Conservation (phyloP, 2,888 invertebrate species). For the Drosophila quinaria region DNA sequence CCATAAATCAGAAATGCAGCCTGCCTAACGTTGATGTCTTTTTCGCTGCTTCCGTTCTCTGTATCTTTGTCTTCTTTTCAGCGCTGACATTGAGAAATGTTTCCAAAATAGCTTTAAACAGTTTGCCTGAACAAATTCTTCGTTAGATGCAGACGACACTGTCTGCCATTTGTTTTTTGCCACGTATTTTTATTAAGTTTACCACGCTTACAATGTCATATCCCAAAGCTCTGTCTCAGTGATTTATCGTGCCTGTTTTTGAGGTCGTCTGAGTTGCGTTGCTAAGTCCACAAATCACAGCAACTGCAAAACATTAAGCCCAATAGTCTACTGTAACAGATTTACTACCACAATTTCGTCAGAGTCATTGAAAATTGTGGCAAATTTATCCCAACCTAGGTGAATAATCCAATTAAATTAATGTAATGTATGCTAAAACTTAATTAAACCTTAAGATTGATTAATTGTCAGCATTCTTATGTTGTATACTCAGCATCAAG, state of each 20-base stretch:
- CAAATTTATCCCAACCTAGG: neutral
- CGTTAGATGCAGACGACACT: conserved; percentile 10
- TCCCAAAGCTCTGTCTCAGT: conserved; percentile 51
- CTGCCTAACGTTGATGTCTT: conserved; percentile 36
- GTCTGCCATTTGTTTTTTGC: conserved; percentile 57
- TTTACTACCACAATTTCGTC: conserved; percentile 46
- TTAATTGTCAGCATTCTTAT: neutral
- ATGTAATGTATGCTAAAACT: neutral
- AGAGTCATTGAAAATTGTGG: neutral
- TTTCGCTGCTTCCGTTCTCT: conserved; percentile 11
- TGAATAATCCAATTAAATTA: neutral
- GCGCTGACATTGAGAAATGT: conserved; percentile 70
- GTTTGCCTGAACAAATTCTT: conserved; percentile 10
- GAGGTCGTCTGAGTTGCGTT: conserved; percentile 53
- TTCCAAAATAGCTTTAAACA: conserved; percentile 56
- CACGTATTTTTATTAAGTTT: conserved; percentile 70
- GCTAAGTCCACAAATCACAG: conserved; percentile 75
- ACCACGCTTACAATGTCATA: conserved; percentile 57
- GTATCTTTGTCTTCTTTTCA: conserved; percentile 22
- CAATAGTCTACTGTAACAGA: conserved; percentile 41
- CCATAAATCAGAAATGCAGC: conserved; percentile 68
- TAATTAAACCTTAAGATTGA: neutral
- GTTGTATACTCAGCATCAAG: neutral
- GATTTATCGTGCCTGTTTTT: conserved; percentile 62
- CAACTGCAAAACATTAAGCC: conserved; percentile 61